Conservation (phyloP, 2,113 vertebrate species). For the Accipiter virgatus region DNA sequence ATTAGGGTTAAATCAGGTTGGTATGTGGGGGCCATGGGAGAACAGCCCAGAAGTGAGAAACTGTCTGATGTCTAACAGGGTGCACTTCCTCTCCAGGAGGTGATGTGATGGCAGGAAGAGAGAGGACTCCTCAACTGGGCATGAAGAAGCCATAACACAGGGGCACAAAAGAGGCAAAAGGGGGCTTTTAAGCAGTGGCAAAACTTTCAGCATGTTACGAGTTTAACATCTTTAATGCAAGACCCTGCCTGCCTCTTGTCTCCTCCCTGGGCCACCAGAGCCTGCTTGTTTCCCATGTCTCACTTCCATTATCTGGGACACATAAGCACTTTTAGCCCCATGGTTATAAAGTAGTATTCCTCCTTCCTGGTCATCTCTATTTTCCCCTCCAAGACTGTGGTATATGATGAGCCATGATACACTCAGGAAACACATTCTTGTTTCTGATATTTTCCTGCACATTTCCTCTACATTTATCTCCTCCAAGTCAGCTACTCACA, state of each 20-base stretch:
- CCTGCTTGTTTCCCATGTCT: background rate
- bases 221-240: background rate
- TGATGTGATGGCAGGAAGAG: background rate
- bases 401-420: background rate
- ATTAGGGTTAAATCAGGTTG: slow-evolving; percentile 34
- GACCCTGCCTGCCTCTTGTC: background rate
- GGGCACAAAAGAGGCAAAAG: background rate
- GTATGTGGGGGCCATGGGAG: background rate
- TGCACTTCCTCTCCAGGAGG: background rate
- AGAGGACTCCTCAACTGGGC: background rate
- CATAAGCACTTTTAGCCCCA: background rate
- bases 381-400: background rate
- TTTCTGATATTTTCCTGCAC: background rate
- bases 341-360: background rate
- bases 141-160: background rate
- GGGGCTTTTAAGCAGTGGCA: background rate
- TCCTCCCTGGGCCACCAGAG: background rate
- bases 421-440: background rate
- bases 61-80: background rate
- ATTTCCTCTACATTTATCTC: background rate
- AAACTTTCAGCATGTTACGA: background rate
- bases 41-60: slow-evolving; percentile 3
- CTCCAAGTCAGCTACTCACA: background rate
- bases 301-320: background rate
- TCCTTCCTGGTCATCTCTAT: background rate